Percentiles rank a stretch among this genome's conserved stretches.
Evolutionary conservation across 2,797 vertebrate genomes (phyloP).

Genomic region (Neosalanx taihuensis): DNA sequence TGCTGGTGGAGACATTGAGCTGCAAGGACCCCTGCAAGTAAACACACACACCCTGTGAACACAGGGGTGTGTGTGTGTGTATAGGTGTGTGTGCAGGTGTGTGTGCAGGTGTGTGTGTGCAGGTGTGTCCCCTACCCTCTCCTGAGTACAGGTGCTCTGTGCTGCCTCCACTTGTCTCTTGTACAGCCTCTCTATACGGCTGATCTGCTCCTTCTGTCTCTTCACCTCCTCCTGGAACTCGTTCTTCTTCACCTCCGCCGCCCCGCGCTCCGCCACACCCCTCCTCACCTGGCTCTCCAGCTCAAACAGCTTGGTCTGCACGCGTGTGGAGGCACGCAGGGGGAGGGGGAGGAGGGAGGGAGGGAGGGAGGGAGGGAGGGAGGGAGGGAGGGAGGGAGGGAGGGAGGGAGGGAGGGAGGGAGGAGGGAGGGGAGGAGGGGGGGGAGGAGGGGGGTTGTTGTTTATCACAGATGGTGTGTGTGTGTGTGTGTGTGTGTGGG

Average conservation of each 20-base stretch:
- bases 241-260: slow-evolving; percentile 81
- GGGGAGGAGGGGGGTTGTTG: too few species aligned
- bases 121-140: slow-evolving; percentile 74
- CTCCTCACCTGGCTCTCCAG: slow-evolving; percentile 83
- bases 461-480: too few species aligned
- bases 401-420: too few species aligned
- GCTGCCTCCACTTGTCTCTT: slow-evolving; percentile 80
- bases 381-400: too few species aligned
- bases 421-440: too few species aligned
- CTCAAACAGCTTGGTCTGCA: slow-evolving; percentile 81
- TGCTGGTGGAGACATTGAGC: slow-evolving; percentile 68
- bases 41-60: slow-evolving; percentile 25
- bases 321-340: slow-evolving; percentile 1
- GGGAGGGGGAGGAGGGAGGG: too few species aligned
- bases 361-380: too few species aligned
- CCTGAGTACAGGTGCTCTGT: slow-evolving; percentile 75
- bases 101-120: slow-evolving; percentile 3
- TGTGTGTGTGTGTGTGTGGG: too few species aligned
- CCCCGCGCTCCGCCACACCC: slow-evolving; percentile 76
- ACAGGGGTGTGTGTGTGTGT: slow-evolving; percentile 4
- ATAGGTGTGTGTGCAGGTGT: neutral
- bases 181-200: slow-evolving; percentile 80
- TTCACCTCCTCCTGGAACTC: slow-evolving; percentile 83
- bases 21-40: slow-evolving; percentile 62
- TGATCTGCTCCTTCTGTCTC: slow-evolving; percentile 81